Evolutionary conservation across 2,113 vertebrate species (phyloP).

Genomic region (Oryzias woworae): DNA sequence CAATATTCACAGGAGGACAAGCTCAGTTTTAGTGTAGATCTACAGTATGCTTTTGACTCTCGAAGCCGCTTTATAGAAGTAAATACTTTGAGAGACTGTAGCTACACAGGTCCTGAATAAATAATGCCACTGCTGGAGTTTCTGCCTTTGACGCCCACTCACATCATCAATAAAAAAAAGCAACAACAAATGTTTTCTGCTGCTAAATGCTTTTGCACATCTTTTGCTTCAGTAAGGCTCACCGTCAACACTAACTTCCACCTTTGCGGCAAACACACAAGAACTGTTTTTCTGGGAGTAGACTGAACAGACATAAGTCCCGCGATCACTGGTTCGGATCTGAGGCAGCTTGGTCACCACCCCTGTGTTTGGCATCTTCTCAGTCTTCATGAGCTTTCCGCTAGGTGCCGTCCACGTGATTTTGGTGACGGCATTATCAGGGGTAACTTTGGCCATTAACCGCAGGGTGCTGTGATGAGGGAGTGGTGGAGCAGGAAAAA

Average conservation of each 20-base stretch:
- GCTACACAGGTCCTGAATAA: slow-evolving; percentile 60
- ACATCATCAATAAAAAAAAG: slow-evolving; percentile 29
- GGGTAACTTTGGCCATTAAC: slow-evolving; percentile 58
- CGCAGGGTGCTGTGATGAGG: slow-evolving; percentile 58
- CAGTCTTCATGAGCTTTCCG: slow-evolving; percentile 41
- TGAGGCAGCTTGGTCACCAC: slow-evolving; percentile 68
- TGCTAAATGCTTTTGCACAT: slow-evolving; percentile 5
- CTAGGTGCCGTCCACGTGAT: slow-evolving; percentile 67
- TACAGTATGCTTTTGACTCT: slow-evolving; percentile 41
- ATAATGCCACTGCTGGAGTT: slow-evolving; percentile 51
- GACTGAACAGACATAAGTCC: slow-evolving; percentile 66
- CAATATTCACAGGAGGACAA: slow-evolving; percentile 58
- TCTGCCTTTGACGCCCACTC: slow-evolving; percentile 46
- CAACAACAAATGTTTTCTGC: slow-evolving; percentile 28
- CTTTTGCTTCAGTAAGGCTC: slow-evolving; percentile 28
- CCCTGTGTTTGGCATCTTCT: slow-evolving; percentile 15
- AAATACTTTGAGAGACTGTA: slow-evolving; percentile 60
- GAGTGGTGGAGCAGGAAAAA: slow-evolving; percentile 41
- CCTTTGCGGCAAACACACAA: slow-evolving; percentile 42
- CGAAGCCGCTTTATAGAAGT: slow-evolving; percentile 49
- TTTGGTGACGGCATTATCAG: slow-evolving; percentile 15
- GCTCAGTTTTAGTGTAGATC: slow-evolving; percentile 48
- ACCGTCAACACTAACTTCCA: slow-evolving; percentile 63
- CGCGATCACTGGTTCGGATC: slow-evolving; percentile 41
- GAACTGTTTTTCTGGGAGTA: slow-evolving; percentile 32